Conservation (phyloP, 2,888 invertebrate genomes). For the Halictus quadricinctus region DNA sequence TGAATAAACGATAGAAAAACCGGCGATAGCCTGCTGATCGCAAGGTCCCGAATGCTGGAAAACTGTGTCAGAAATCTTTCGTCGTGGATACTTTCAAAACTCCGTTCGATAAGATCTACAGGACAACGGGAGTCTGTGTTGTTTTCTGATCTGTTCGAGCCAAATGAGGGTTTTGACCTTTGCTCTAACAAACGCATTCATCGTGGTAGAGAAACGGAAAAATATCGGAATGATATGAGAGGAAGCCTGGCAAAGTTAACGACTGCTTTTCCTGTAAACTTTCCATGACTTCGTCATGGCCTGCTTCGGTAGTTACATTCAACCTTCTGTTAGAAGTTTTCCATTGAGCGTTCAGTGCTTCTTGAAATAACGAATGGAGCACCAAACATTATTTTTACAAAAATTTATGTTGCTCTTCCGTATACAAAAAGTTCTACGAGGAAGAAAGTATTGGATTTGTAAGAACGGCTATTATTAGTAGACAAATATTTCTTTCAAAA, state of each 20-base stretch:
- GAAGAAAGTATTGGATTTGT: too few relatives aligned
- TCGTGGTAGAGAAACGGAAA: background rate
- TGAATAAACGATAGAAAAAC: conserved; percentile 19
- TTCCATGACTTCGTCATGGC: background rate
- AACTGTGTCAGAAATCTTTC: background rate
- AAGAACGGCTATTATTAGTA: too few relatives aligned
- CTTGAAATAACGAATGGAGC: background rate
- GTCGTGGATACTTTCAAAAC: background rate
- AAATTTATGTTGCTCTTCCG: too few relatives aligned
- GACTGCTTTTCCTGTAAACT: background rate
- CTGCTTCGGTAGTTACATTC: background rate
- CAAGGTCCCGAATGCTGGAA: background rate
- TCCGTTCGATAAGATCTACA: background rate
- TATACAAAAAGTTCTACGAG: too few relatives aligned
- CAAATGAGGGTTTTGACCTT: background rate
- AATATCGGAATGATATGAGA: background rate
- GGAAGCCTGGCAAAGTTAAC: background rate
- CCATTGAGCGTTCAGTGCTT: background rate
- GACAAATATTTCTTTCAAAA: too few relatives aligned
- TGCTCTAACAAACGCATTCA: background rate
- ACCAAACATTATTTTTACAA: too few relatives aligned
- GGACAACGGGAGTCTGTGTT: background rate
- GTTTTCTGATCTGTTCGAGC: background rate
- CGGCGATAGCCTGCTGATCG: background rate
- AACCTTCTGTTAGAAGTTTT: background rate